Base-by-base conservation (phyloP, 2,797 vertebrate genomes). In the Neosalanx taihuensis region DNA sequence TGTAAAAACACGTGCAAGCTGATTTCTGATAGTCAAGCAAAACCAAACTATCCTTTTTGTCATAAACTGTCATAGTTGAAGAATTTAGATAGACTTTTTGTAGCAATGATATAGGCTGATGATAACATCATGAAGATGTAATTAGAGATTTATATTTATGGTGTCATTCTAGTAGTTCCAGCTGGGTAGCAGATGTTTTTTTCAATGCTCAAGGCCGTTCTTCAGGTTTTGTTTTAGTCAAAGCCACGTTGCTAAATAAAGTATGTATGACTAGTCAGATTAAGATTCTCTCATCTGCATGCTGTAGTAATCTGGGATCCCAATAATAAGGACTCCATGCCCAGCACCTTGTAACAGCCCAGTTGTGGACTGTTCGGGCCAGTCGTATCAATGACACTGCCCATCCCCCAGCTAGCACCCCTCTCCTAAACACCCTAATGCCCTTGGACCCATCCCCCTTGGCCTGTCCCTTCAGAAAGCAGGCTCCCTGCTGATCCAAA, bases 41-140 rank as follows among this genome's bases (percentile, higher is more conserved):
- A 62, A 46, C 41, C 37, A 46, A 23, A 61, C 46, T 56, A 13
- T 51, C 31, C 30, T 67, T n/a, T 72, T 71, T 57, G 18, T n/a
- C 51, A n/a, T 56, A 56, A 56, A 29, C 23, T 23, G 18, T 51
- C 41, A 57, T 56, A 18, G 61, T 71, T 71, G 23, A 15, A 41
- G 49, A 29, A 62, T 70, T 61, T 64, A 49, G 70, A 35, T 72
- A 61, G 68, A 68, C 41, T 57, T 73, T 59, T 10, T 26, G 23
- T 59, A 12, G 6, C 20, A 60, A 60, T 69, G 6, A 1, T 60
- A 31, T 53, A 56, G 37, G 58, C 64, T 59, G 35, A 29, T 70
- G 18, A 57, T 46, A 13, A 60, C 58, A 13, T 13, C 12, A 29
- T 29, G 15, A 56, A n/a, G 51, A 56, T 56, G 18, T 17, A 17